Evolutionary conservation across 2,888 invertebrate genomes (phyloP), one percentile per base, ranked within the genome.

Genomic region (Teleiodes luculella): DNA sequence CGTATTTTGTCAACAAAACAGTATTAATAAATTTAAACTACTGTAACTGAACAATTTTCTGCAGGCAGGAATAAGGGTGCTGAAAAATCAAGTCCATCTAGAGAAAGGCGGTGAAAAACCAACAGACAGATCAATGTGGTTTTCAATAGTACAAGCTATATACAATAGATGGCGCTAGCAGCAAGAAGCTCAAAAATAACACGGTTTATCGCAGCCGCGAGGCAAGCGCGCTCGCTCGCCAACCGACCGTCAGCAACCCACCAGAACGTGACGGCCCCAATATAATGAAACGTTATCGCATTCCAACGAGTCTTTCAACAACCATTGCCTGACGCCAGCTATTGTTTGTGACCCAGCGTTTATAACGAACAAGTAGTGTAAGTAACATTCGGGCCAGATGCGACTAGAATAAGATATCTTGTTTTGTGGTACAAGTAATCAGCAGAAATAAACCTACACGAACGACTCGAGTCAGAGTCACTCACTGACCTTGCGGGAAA

Each of bases 401-500:
- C 20, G 16, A 28, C 6, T 35, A 18, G 37, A 49, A 28, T 37
- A 37, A 24, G 20, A 51, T 18, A 51, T 51, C 41, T 13, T 41
- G 51, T 50, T 50, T 37, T 24, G 50, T 50, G 50, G 28, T 24
- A 24, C 24, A 4, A 6, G 24, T 28, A 37, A 39, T 50, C 50
- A 50, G 31, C 13, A 37, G 31, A 13, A 46, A 30, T 16, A 13
- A 48, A n/a, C 48, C 33, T 37, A 24, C n/a, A n/a, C n/a, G n/a
- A n/a, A n/a, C n/a, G n/a, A n/a, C n/a, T n/a, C 62, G 46, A 58
- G 64, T 62, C 80, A 79, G n/a, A n/a, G n/a, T n/a, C n/a, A 86
- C 85, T 83, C 77, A 76, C 83, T 76, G 85, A 80, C 87, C 87
- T 88, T 88, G 87, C 71, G 67, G 78, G 81, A 86, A 86, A 85